Conservation (phyloP, 23 tunicate species). For the Styela clava region DNA sequence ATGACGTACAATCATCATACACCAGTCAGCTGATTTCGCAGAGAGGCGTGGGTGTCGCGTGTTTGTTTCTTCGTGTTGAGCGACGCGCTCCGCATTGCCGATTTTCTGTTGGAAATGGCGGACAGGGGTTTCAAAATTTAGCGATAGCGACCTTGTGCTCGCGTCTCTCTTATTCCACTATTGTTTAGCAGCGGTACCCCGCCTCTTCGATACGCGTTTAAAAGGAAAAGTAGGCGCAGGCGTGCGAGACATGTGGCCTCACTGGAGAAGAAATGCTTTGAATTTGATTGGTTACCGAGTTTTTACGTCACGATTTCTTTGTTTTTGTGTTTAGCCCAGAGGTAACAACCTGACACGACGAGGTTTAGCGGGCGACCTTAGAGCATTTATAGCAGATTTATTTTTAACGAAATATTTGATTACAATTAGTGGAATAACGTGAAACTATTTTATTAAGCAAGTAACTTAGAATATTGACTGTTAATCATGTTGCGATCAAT, state of each 20-base stretch:
- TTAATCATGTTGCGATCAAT: neutral
- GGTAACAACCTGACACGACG: conserved; percentile 1
- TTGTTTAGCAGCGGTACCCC: conserved; percentile 17
- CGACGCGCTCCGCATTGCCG: neutral
- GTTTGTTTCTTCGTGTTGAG: conserved; percentile 8
- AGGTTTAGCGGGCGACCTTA: neutral
- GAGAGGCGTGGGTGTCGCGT: conserved; percentile 4
- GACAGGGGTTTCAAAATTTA: conserved; percentile 8
- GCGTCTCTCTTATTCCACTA: conserved; percentile 6
- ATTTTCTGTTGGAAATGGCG: conserved; percentile 27
- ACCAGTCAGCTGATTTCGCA: neutral
- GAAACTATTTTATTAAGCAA: neutral
- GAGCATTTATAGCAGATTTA: too few relatives aligned
- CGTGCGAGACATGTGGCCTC: conserved; percentile 32
- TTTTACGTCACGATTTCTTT: conserved; percentile 29
- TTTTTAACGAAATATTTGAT: too few relatives aligned
- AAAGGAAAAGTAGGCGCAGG: conserved; percentile 15
- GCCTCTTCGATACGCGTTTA: neutral
- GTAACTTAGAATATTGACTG: neutral
- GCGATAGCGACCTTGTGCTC: neutral
- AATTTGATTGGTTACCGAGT: conserved; percentile 23
- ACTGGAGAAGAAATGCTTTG: conserved; percentile 12
- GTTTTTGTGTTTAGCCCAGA: conserved; percentile 5
- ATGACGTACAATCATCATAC: neutral
- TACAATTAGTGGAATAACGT: too few relatives aligned